These are phyloP conservation scores for Zoanthus gigantus DNA, from an alignment of 92 coral and sea anemone species.

Conservation along the genomic window DNA sequence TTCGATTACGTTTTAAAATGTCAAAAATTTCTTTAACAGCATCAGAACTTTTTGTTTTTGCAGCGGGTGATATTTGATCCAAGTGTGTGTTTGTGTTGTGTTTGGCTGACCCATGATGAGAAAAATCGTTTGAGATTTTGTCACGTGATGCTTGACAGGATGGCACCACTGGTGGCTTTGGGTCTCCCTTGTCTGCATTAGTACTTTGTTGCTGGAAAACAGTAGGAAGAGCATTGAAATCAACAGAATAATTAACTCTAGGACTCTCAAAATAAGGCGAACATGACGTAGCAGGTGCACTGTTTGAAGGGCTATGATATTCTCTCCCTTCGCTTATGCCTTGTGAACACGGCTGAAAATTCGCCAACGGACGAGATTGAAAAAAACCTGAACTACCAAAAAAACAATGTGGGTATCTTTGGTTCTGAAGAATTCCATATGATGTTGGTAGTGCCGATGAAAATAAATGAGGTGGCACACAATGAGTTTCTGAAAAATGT, in stretches of 20 bases:
- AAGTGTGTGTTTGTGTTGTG: not conserved
- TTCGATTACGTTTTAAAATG: slow-evolving; percentile 68
- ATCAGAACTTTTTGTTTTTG: slow-evolving; percentile 63
- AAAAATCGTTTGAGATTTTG: not conserved
- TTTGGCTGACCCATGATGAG: not conserved
- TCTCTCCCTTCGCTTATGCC: not conserved
- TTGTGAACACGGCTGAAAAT: not conserved
- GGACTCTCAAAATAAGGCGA: not conserved
- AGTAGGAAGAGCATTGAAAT: slow-evolving; percentile 12
- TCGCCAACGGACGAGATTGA: not conserved
- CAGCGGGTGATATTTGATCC: slow-evolving; percentile 33
- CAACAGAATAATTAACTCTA: slow-evolving; percentile 13
- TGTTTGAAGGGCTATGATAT: slow-evolving; percentile 5
- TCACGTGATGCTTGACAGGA: not conserved
- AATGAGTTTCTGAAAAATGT: not conserved
- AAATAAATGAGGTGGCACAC: not conserved
- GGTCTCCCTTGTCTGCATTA: not conserved
- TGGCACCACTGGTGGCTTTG: not conserved
- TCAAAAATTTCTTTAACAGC: slow-evolving; percentile 68
- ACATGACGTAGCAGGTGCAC: not conserved
- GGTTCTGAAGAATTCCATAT: not conserved
- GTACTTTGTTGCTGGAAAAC: slow-evolving; percentile 9
- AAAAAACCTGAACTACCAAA: not conserved
- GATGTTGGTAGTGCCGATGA: not conserved
- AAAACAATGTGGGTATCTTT: not conserved